These are phyloP conservation scores for Polylopha cassiicola DNA, from an alignment of 2,888 invertebrate species.

Conservation along the genomic window DNA sequence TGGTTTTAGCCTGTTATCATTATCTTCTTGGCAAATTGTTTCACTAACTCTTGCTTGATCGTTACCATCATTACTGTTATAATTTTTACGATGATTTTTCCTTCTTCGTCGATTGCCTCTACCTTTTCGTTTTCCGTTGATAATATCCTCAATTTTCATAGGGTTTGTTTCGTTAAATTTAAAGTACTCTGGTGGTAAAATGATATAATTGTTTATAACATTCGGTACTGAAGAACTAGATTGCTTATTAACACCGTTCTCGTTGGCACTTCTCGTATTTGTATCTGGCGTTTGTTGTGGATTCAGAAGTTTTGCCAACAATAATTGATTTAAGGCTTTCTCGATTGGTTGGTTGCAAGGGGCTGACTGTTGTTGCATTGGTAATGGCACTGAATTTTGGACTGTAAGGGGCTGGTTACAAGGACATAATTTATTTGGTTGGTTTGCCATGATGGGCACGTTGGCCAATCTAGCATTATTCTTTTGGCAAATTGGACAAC, in stretches of 20 bases:
- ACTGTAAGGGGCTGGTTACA: slow-evolving; percentile 30
- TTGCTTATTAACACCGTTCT: slow-evolving; percentile 34
- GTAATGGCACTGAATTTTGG: slow-evolving; percentile 31
- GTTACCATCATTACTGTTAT: slow-evolving; percentile 1
- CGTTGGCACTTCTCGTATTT: slow-evolving; percentile 29
- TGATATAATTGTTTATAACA: slow-evolving; percentile 30
- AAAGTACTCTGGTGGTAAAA: slow-evolving; percentile 27
- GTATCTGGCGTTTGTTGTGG: slow-evolving; percentile 35
- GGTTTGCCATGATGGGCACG: slow-evolving; percentile 23
- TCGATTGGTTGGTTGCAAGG: slow-evolving; percentile 28
- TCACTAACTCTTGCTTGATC: not conserved
- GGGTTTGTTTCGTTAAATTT: slow-evolving; percentile 25
- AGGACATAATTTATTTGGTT: slow-evolving; percentile 23
- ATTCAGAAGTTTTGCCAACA: slow-evolving; percentile 38
- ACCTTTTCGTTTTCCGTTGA: slow-evolving; percentile 16
- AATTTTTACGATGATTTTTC: slow-evolving; percentile 2
- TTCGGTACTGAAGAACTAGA: slow-evolving; percentile 18
- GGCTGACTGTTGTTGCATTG: too few species aligned
- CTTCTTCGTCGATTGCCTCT: slow-evolving; percentile 7
- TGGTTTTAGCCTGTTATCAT: too few species aligned
- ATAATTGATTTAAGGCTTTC: slow-evolving; percentile 31
- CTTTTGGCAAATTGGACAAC: slow-evolving; percentile 23
- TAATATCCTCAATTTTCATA: slow-evolving; percentile 8
- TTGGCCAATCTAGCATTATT: slow-evolving; percentile 30
- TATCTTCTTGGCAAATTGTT: too few species aligned